phyloP scores from a whole-genome alignment of 2,797 vertebrate species.

The Vireo griseus region DNA sequence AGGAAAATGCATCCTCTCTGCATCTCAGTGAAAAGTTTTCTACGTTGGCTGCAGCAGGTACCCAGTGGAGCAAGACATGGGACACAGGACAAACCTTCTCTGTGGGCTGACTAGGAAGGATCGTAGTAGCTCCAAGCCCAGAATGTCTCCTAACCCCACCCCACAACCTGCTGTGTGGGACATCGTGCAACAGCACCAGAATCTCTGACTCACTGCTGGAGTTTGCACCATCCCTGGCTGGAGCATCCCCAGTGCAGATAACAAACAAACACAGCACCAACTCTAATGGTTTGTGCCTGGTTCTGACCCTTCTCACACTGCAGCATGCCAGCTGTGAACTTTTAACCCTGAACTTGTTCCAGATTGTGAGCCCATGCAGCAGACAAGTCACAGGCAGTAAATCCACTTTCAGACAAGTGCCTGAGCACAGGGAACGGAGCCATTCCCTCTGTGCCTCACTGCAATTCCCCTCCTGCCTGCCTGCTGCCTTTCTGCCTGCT shows the following conservation, averaged over 20 bases:
- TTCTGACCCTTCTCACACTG: not conserved
- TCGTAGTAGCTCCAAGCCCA: fast-evolving
- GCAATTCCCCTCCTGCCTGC: not conserved
- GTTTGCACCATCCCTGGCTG: not conserved
- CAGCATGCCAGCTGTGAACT: not conserved
- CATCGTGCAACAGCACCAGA: not conserved
- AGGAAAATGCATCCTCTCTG: not conserved
- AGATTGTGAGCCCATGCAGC: not conserved
- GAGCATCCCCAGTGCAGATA: not conserved
- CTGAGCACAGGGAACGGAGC: not conserved
- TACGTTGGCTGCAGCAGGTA: not conserved
- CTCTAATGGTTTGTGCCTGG: not conserved
- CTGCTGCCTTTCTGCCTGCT: not conserved
- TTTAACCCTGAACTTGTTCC: not conserved
- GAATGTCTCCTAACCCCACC: not conserved
- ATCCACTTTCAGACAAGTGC: not conserved
- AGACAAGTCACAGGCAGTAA: not conserved
- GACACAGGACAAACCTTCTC: not conserved
- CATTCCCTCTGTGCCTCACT: not conserved
- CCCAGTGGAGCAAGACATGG: not conserved
- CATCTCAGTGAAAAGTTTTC: not conserved
- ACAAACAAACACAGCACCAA: not conserved
- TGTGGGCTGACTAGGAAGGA: not conserved
- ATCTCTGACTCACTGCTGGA: not conserved
- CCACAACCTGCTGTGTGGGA: not conserved